Evolutionary conservation across 2,113 vertebrate genomes (phyloP).

Genomic region (Platanista minor): DNA sequence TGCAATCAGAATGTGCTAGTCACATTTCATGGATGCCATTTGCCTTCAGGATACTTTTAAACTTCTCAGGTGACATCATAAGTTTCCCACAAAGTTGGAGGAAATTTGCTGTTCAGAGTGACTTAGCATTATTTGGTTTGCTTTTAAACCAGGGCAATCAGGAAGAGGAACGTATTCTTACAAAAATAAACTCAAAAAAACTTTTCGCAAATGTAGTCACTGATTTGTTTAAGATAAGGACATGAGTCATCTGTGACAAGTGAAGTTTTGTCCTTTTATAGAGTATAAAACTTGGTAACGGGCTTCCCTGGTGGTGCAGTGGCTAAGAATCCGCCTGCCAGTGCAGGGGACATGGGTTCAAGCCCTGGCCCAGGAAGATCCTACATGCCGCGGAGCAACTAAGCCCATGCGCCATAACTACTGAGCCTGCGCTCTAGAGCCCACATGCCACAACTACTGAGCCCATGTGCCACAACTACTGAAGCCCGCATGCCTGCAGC

Average conservation of each 20-base stretch:
- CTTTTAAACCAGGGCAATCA: constrained; percentile 31
- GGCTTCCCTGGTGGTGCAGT: no score
- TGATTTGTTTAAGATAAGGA: constrained; percentile 38
- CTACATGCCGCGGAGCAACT: no score
- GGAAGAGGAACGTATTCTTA: constrained; percentile 24
- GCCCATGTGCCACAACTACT: no score
- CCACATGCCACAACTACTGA: no score
- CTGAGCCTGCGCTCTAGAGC: no score
- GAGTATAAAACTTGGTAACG: neutral
- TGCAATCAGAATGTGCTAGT: neutral
- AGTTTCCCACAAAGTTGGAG: neutral
- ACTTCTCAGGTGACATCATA: neutral
- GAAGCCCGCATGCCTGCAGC: no score
- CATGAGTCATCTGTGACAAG: constrained; percentile 53
- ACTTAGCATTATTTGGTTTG: constrained; percentile 68
- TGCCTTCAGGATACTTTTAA: neutral
- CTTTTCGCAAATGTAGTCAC: constrained; percentile 8
- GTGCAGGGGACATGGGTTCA: no score
- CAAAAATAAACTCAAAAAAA: constrained; percentile 17
- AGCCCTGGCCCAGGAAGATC: no score
- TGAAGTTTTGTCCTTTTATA: neutral
- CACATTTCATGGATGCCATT: neutral
- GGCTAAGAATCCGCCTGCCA: no score
- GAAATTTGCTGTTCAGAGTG: constrained; percentile 69
- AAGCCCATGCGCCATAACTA: no score